phyloP scores from a whole-genome alignment of 2,113 vertebrate species.

The Dendrocopos noguchii region DNA sequence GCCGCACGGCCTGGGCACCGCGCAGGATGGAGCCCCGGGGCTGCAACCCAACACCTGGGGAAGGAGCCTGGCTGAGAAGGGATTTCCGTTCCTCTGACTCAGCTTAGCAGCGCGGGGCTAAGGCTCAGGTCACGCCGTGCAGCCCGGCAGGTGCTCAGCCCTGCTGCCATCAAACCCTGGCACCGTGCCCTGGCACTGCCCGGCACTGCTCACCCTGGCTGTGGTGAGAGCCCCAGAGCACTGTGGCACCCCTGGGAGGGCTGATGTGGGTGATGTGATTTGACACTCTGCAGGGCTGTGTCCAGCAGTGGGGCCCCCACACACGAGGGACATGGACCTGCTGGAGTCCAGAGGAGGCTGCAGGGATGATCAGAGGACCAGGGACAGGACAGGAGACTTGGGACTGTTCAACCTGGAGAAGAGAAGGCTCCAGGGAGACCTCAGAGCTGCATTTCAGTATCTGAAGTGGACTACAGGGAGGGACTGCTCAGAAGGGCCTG shows the following conservation, averaged over 20 bases:
- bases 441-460: no score
- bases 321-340: no score
- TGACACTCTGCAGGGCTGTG: no score
- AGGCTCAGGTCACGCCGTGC: background rate
- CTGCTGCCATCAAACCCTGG: background rate
- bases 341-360: no score
- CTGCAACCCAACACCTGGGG: background rate
- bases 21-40: background rate
- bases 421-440: no score
- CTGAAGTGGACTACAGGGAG: no score
- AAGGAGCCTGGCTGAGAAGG: background rate
- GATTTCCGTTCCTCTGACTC: slow-evolving; percentile 3
- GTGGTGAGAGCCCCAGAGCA: fast-evolving
- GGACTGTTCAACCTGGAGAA: no score
- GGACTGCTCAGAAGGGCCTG: no score
- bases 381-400: no score
- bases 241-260: background rate
- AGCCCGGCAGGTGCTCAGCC: background rate
- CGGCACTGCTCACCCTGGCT: background rate
- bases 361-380: no score
- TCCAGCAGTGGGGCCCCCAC: no score
- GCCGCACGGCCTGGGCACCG: fast-evolving
- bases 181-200: fast-evolving
- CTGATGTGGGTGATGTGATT: background rate
- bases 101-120: background rate